Evolutionary conservation across 2,797 vertebrate genomes (phyloP).

Genomic region (Trematomus bernacchii): DNA sequence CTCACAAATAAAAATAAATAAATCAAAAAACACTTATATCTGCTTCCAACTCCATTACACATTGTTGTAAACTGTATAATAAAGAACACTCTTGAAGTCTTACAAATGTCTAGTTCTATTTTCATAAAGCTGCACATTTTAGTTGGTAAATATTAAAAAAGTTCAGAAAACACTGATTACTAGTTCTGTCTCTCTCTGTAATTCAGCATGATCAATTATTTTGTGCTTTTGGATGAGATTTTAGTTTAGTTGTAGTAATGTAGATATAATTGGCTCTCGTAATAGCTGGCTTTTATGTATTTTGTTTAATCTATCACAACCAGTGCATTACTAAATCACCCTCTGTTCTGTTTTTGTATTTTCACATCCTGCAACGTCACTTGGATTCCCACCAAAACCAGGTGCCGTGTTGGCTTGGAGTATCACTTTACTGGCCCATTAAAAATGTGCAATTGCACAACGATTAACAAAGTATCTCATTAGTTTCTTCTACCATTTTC

Average conservation of each 20-base stretch:
- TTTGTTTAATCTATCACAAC: slow-evolving; percentile 14
- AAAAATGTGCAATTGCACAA: too few relatives aligned
- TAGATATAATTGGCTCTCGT: slow-evolving; percentile 47
- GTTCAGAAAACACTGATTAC: slow-evolving; percentile 20
- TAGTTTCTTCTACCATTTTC: too few relatives aligned
- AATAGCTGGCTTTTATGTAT: slow-evolving; percentile 22
- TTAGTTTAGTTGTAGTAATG: slow-evolving; percentile 32
- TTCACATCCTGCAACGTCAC: not conserved
- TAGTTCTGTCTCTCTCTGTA: slow-evolving; percentile 9
- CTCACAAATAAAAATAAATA: too few relatives aligned
- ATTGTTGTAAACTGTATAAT: not conserved
- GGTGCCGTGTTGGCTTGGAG: too few relatives aligned
- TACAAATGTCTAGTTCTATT: not conserved
- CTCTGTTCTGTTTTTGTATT: not conserved
- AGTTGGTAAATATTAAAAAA: not conserved
- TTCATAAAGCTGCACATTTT: not conserved
- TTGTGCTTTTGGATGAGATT: slow-evolving; percentile 24
- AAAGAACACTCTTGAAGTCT: not conserved
- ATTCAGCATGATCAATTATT: slow-evolving; percentile 25
- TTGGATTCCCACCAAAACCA: too few relatives aligned
- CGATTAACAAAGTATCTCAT: too few relatives aligned
- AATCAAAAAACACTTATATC: not conserved
- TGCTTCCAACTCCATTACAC: not conserved
- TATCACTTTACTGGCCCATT: too few relatives aligned
- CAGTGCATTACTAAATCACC: not conserved